phyloP scores from a whole-genome alignment of 92 coral and sea anemone genomes.

The Zoanthus gigantus region DNA sequence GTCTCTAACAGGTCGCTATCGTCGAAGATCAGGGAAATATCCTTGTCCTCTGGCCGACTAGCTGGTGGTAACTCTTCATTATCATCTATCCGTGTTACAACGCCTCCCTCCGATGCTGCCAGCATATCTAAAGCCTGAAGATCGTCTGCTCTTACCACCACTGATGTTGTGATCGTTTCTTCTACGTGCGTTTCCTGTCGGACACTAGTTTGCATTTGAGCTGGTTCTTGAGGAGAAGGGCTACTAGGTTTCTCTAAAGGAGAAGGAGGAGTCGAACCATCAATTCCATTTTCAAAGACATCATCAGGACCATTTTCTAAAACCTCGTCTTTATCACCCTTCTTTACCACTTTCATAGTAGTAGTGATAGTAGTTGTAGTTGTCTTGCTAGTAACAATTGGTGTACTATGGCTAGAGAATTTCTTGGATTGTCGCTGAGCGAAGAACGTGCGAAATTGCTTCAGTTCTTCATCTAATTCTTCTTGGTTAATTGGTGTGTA shows the following conservation, averaged over 20 bases:
- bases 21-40: background rate
- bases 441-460: slow-evolving; percentile 76
- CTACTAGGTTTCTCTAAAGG: slow-evolving; percentile 11
- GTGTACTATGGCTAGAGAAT: slow-evolving; percentile 29
- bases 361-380: slow-evolving; percentile 25
- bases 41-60: slow-evolving; percentile 9
- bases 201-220: slow-evolving; percentile 1
- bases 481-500: slow-evolving; percentile 67
- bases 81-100: background rate
- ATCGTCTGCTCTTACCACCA: slow-evolving; percentile 26
- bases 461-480: slow-evolving; percentile 82
- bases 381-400: slow-evolving; percentile 19
- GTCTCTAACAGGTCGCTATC: background rate
- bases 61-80: background rate
- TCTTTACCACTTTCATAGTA: slow-evolving; percentile 28
- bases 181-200: slow-evolving; percentile 23
- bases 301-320: slow-evolving; percentile 22
- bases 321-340: background rate
- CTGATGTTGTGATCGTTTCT: slow-evolving; percentile 44
- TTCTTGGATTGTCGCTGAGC: slow-evolving; percentile 64
- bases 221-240: background rate
- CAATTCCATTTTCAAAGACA: slow-evolving; percentile 20
- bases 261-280: slow-evolving; percentile 22
- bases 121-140: slow-evolving; percentile 16
- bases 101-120: slow-evolving; percentile 6